These are phyloP conservation scores for Diplolepis rosae DNA, from an alignment of 2,888 invertebrate genomes.

Conservation along the genomic window DNA sequence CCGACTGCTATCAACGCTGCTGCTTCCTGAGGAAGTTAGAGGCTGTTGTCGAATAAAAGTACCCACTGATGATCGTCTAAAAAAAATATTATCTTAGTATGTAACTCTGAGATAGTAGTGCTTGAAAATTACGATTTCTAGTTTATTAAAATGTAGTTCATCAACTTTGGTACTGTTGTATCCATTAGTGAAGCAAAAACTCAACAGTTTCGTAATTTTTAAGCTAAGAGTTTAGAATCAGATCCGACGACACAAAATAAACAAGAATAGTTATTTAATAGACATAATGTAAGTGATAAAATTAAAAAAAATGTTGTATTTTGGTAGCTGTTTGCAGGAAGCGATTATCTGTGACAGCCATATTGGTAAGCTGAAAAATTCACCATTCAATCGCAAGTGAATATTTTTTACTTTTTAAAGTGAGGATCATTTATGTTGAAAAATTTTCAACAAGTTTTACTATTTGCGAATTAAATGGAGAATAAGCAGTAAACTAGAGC, in stretches of 20 bases:
- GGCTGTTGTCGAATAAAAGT: conserved; percentile 86
- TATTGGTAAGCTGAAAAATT: conserved; percentile 1
- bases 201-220: conserved; percentile 6
- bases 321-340: not conserved
- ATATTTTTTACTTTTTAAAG: not conserved
- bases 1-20: conserved; percentile 79
- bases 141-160: not conserved
- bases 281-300: conserved; percentile 5
- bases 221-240: not conserved
- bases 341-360: conserved; percentile 19
- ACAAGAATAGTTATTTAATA: not conserved
- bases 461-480: not conserved
- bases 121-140: conserved; percentile 19
- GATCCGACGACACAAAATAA: conserved; percentile 7
- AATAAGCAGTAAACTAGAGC: conserved; percentile 12
- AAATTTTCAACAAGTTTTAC: no score
- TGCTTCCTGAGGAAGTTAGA: conserved; percentile 71
- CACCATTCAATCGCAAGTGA: conserved; percentile 2
- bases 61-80: conserved; percentile 89
- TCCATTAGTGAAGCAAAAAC: not conserved
- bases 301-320: not conserved
- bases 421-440: not conserved
- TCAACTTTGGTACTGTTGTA: not conserved
- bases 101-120: not conserved
- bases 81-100: conserved; percentile 52